phyloP scores from a whole-genome alignment of 2,797 vertebrate genomes.

The Gorsachius magnificus region DNA sequence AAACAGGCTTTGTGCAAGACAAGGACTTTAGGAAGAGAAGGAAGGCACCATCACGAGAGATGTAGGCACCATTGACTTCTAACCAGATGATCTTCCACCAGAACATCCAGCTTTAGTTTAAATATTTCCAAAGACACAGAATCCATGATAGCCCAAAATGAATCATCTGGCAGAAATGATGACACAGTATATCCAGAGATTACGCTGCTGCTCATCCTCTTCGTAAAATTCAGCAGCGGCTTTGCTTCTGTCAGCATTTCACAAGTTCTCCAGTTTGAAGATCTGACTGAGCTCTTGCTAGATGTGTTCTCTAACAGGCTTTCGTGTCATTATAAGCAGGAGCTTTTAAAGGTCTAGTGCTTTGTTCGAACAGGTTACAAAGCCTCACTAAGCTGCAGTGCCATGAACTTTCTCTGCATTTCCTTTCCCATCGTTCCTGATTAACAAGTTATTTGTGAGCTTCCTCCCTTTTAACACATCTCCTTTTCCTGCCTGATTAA shows the following conservation, averaged over 20 bases:
- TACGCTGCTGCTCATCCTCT: background rate
- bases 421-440: conserved; percentile 29
- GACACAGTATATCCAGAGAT: background rate
- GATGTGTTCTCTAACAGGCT: background rate
- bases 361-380: conserved; percentile 25
- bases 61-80: background rate
- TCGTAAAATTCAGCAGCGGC: background rate
- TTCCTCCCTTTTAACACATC: background rate
- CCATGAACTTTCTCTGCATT: conserved; percentile 9
- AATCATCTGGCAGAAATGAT: background rate
- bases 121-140: background rate
- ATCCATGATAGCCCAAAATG: background rate
- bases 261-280: background rate
- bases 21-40: background rate
- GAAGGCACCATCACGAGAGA: background rate
- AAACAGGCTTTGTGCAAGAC: background rate
- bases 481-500: conserved; percentile 29
- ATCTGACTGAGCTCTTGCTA: background rate
- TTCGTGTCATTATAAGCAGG: background rate
- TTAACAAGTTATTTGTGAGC: conserved; percentile 2
- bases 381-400: background rate
- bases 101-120: background rate
- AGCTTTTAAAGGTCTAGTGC: background rate
- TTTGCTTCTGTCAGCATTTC: background rate
- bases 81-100: background rate